A percentile compares a stretch with the other conserved stretches of the same genome.
These are phyloP conservation scores for Bembecia ichneumoniformis DNA, from an alignment of 2,888 invertebrate genomes.

Conservation along the genomic window DNA sequence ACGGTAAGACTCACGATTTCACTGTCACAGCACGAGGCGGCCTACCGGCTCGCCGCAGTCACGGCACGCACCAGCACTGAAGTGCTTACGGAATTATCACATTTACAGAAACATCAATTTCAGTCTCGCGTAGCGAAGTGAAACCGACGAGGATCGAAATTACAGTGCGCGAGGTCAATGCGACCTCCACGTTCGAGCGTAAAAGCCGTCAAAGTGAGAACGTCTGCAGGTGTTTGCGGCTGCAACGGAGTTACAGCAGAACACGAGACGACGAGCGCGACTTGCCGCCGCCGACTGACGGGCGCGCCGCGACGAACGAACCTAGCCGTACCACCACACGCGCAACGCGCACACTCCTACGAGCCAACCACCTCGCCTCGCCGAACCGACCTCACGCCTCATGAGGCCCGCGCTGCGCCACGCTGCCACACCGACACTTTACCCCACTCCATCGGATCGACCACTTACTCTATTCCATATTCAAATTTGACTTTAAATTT, in stretches of 20 bases:
- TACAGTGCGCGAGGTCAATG: conserved; percentile 38
- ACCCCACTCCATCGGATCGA: conserved; percentile 5
- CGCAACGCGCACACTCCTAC: conserved; percentile 52
- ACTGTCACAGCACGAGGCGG: conserved; percentile 67
- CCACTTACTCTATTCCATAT: conserved; percentile 27
- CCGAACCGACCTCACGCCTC: conserved; percentile 10
- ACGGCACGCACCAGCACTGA: conserved; percentile 44
- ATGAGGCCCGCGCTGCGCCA: conserved; percentile 15
- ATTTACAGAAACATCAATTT: conserved; percentile 33
- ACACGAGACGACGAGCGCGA: conserved; percentile 66
- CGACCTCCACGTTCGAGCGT: conserved; percentile 63
- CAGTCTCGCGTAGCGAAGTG: conserved; percentile 28
- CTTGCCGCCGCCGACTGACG: conserved; percentile 70
- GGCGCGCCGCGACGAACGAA: conserved; percentile 59
- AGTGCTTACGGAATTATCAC: conserved; percentile 35
- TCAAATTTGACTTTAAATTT: conserved; percentile 68
- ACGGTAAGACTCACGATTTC: conserved; percentile 59
- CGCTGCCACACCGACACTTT: conserved; percentile 15
- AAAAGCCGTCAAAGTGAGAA: conserved; percentile 57
- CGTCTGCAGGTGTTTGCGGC: conserved; percentile 46
- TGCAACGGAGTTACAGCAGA: conserved; percentile 38
- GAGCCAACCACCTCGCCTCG: conserved; percentile 18
- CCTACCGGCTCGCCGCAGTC: conserved; percentile 48
- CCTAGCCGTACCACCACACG: conserved; percentile 53
- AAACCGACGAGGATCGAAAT: conserved; percentile 45